Conservation (phyloP, 1,140 invertebrate genomes). For the Drosophila cardini region DNA sequence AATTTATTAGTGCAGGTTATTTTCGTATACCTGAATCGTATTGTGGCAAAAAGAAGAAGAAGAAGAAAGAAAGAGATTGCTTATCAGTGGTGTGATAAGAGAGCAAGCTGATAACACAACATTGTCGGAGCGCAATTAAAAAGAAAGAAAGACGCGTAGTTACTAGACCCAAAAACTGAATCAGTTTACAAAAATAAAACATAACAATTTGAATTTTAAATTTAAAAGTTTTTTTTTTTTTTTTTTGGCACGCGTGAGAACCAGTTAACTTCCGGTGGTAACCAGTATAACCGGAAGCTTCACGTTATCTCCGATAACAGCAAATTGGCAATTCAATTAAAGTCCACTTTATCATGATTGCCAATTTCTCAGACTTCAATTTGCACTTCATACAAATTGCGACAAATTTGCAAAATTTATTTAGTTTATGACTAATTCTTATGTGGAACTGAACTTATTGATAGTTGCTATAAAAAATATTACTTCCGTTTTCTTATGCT, state of each 20-base stretch:
- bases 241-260: constrained; percentile 41
- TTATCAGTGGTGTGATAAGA: constrained; percentile 47
- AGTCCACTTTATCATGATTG: constrained; percentile 28
- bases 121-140: background rate
- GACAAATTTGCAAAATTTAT: background rate
- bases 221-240: too few species aligned
- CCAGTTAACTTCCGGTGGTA: constrained; percentile 35
- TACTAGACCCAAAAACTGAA: background rate
- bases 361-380: constrained; percentile 26
- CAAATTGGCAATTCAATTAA: constrained; percentile 36
- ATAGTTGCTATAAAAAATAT: background rate
- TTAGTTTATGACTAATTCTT: background rate
- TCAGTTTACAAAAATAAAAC: background rate
- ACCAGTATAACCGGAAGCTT: constrained; percentile 3
- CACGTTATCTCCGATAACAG: constrained; percentile 29
- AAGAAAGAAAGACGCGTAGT: background rate
- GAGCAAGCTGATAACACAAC: background rate
- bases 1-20: constrained; percentile 78
- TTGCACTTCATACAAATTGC: constrained; percentile 4
- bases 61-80: constrained; percentile 13
- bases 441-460: background rate
- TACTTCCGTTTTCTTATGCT: too few species aligned
- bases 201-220: background rate
- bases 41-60: too few species aligned
- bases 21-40: constrained; percentile 22